Base-by-base conservation (phyloP, 2,797 vertebrate species). In the Helostoma temminkii region DNA sequence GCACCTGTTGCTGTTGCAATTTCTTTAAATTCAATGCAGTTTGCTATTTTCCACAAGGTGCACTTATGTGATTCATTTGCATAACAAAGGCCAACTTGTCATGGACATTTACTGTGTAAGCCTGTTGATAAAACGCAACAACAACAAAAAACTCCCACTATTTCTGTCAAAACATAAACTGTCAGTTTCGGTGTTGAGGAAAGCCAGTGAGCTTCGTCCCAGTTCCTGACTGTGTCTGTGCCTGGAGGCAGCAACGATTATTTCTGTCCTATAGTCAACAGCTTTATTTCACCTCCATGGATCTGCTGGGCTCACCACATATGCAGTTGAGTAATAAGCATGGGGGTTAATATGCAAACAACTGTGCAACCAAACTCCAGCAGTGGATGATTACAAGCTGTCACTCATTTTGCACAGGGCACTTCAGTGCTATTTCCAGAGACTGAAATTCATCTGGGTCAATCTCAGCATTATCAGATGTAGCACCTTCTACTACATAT, bases 161-260 rank as follows among this genome's bases (percentile, higher is more conserved):
- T 67, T 84, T 70, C 39, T 78, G 77, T 84, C 69, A 70, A 53
- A 83, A 76, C 74, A 82, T 76, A 84, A 92, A 92, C 87, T 81
- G 84, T 55, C 87, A 89, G 92, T 93, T 93, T 86, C 70, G 86
- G 81, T 90, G 75, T 76, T 14, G 15, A 67, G 68, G 55, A 41
- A 47, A 82, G 78, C 69, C 69, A 53, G 57, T 68, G 67, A 65
- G 73, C 88, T 65, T 62, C 10, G 46, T 85, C 68, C 64, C 49
- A 67, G 82, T 66, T 79, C 65, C 75, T 4, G 32, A 34, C 36
- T 86, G 64, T 53, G 50, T 67, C 43, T 76, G 30, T 53, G 87
- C 91, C 93, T 84, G 53, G 7, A 85, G 92, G 91, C 88, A 80
- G 55, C 79, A 89, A 89, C 89, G 39, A 83, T 83, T 76, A 78